Conservation (phyloP, 64 coral and sea anemone genomes). For the Trachythela sp. region DNA sequence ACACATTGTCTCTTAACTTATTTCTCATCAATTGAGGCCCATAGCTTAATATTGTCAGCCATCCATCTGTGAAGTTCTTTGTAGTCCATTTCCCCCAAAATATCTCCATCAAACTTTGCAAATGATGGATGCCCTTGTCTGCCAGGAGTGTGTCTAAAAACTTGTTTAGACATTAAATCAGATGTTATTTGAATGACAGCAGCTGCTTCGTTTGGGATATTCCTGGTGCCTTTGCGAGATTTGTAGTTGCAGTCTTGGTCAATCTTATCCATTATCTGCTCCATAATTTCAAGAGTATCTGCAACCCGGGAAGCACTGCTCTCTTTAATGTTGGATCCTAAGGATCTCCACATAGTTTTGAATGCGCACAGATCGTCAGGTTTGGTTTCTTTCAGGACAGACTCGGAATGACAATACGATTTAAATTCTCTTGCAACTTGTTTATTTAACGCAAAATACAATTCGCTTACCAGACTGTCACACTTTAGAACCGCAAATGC, state of each 20-base stretch:
- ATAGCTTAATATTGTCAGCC: no score
- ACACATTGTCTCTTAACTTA: no score
- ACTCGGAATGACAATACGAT: no score
- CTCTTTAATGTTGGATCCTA: conserved; percentile 50
- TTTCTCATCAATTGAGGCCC: no score
- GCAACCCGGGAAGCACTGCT: conserved; percentile 35
- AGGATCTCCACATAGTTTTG: conserved; percentile 34
- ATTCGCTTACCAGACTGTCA: no score
- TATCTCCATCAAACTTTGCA: conserved; percentile 36
- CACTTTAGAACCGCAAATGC: no score
- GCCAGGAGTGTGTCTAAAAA: conserved; percentile 35
- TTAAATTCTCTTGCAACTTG: no score
- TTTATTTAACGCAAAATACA: no score
- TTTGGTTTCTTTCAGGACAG: no score
- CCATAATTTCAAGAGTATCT: conserved; percentile 28
- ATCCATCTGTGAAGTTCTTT: no score
- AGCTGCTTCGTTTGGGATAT: conserved; percentile 3
- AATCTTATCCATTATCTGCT: conserved; percentile 28
- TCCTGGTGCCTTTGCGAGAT: not conserved
- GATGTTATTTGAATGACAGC: conserved; percentile 38
- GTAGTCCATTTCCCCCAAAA: no score
- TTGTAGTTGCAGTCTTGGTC: conserved; percentile 41
- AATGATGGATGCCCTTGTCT: conserved; percentile 41
- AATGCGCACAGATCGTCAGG: no score
- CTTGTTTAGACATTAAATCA: conserved; percentile 40